A percentile compares a stretch with the other conserved stretches of the same genome.
These are phyloP conservation scores for Microplitis mediator DNA, from an alignment of 1,140 invertebrate species.

Conservation along the genomic window DNA sequence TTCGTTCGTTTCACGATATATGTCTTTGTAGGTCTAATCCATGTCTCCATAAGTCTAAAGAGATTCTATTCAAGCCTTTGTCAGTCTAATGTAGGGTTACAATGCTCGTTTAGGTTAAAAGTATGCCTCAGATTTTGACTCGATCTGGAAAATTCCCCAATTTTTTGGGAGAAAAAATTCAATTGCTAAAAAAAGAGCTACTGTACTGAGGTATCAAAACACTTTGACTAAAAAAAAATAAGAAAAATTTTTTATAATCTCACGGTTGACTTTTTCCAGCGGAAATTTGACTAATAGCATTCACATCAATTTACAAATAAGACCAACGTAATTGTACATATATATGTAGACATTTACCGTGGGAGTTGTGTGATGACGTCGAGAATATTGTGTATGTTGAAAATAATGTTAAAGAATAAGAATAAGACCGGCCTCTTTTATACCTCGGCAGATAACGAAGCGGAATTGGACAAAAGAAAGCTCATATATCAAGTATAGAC, in stretches of 20 bases:
- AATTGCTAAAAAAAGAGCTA: no score
- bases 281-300: neutral
- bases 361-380: constrained; percentile 23
- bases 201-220: no score
- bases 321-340: neutral
- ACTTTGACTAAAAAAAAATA: no score
- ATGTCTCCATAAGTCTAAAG: no score
- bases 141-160: no score
- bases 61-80: no score
- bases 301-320: constrained; percentile 5
- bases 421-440: constrained; percentile 30
- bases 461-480: constrained; percentile 42
- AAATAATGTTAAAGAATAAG: constrained; percentile 20
- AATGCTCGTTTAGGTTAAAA: no score
- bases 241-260: neutral
- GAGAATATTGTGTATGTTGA: neutral
- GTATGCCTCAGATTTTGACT: no score
- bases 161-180: no score
- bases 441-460: constrained; percentile 40
- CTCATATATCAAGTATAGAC: constrained; percentile 43
- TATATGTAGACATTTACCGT: constrained; percentile 19
- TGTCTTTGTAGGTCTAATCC: no score
- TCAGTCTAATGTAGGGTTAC: no score
- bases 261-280: neutral
- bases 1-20: no score